Conservation (phyloP, 1,140 invertebrate genomes). For the Parapsyche elsis region DNA sequence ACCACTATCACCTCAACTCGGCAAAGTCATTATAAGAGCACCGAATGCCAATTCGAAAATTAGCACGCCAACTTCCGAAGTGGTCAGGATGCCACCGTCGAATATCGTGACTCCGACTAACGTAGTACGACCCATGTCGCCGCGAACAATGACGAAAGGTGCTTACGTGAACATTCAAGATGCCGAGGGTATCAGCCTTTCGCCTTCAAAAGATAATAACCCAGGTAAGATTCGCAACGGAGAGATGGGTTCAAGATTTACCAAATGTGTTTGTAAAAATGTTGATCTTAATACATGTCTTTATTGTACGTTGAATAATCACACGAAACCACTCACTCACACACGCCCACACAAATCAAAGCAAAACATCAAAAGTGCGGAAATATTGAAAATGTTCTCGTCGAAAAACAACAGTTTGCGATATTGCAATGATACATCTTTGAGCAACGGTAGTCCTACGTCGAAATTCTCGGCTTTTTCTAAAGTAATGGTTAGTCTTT, state of each 20-base stretch:
- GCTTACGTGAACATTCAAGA: slow-evolving; percentile 79
- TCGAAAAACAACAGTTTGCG: slow-evolving; percentile 56
- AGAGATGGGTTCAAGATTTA: slow-evolving; percentile 34
- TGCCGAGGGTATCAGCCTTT: slow-evolving; percentile 72
- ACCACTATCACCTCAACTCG: slow-evolving; percentile 66
- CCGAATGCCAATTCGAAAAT: slow-evolving; percentile 66
- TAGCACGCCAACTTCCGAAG: slow-evolving; percentile 64
- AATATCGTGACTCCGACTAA: slow-evolving; percentile 70
- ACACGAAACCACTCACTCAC: slow-evolving; percentile 22
- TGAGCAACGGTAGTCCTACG: slow-evolving; percentile 11
- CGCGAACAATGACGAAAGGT: slow-evolving; percentile 66
- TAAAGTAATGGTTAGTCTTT: slow-evolving; percentile 49
- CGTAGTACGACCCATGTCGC: slow-evolving; percentile 65
- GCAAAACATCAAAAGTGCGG: slow-evolving; percentile 59
- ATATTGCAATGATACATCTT: background rate
- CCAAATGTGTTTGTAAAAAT: slow-evolving; percentile 53
- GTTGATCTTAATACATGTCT: slow-evolving; percentile 42
- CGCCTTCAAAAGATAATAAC: slow-evolving; percentile 69
- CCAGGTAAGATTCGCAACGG: slow-evolving; percentile 68
- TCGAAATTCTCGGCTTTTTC: slow-evolving; percentile 47
- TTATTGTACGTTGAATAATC: slow-evolving; percentile 48
- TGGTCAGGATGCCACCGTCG: slow-evolving; percentile 70
- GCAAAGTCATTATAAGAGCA: slow-evolving; percentile 75
- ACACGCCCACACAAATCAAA: slow-evolving; percentile 8
- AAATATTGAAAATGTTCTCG: slow-evolving; percentile 66